Conservation (phyloP, 2,797 vertebrate genomes). For the Pseudochromis fuscus region DNA sequence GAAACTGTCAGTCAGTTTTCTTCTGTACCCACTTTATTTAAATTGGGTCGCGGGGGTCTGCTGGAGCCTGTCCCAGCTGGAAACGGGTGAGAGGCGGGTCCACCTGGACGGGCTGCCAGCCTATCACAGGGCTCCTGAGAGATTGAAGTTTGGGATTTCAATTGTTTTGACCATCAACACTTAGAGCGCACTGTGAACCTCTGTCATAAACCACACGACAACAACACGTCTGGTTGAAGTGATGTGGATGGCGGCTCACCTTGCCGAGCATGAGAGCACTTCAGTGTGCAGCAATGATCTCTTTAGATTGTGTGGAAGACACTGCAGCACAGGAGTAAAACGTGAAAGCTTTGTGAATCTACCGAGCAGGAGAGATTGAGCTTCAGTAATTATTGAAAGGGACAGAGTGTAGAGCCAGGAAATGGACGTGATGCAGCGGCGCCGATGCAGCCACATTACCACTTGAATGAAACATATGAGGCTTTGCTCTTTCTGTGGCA, state of each 20-base stretch:
- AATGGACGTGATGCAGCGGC: conserved; percentile 58
- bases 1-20: too few species aligned
- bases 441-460: conserved; percentile 43
- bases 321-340: conserved; percentile 50
- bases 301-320: conserved; percentile 47
- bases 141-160: too few species aligned
- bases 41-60: too few species aligned
- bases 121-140: too few species aligned
- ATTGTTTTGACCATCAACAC: too few species aligned
- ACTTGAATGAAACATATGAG: conserved; percentile 38
- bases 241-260: conserved; percentile 24
- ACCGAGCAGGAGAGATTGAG: conserved; percentile 57
- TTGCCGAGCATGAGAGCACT: conserved; percentile 54
- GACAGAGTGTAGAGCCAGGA: conserved; percentile 56
- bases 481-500: conserved; percentile 42
- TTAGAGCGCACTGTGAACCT: not conserved
- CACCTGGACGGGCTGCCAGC: too few species aligned
- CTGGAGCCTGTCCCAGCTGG: too few species aligned
- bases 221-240: conserved; percentile 40
- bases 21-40: too few species aligned
- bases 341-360: conserved; percentile 74
- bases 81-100: too few species aligned
- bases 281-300: conserved; percentile 57
- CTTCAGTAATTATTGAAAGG: conserved; percentile 77
- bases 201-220: conserved; percentile 24